Percentiles rank a stretch among this genome's conserved stretches.
Conservation (phyloP, 2,113 vertebrate species). For the Macrotis lagotis region DNA sequence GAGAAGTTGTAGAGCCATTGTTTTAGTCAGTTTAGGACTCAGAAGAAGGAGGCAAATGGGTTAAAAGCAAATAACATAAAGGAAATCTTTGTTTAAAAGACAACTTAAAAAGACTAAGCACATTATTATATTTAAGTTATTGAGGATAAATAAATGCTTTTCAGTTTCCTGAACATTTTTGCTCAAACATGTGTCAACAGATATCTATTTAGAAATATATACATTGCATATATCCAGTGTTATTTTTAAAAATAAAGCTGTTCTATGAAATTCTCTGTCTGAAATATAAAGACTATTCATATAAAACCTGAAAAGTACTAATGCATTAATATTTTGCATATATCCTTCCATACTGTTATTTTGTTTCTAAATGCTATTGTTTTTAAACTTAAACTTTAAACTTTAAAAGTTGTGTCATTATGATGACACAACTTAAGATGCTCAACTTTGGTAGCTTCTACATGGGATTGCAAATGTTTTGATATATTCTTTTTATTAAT, state of each 20-base stretch:
- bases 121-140: neutral
- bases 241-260: conserved; percentile 60
- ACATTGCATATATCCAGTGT: conserved; percentile 58
- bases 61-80: neutral
- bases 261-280: conserved; percentile 61
- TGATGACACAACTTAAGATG: conserved; percentile 62
- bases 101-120: conserved; percentile 37
- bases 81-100: conserved; percentile 57
- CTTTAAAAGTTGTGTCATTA: too few species aligned
- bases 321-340: conserved; percentile 22
- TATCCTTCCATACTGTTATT: conserved; percentile 78
- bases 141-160: conserved; percentile 35
- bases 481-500: conserved; percentile 39
- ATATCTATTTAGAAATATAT: conserved; percentile 29
- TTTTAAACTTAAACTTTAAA: too few species aligned
- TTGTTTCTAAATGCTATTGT: conserved; percentile 62
- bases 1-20: conserved; percentile 68
- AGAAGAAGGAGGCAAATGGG: conserved; percentile 72
- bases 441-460: conserved; percentile 69
- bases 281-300: conserved; percentile 58
- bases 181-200: conserved; percentile 8
- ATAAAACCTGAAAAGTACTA: conserved; percentile 40
- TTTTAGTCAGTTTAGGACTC: conserved; percentile 67
- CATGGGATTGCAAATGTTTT: conserved; percentile 46
- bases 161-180: conserved; percentile 72